Evolutionary conservation across 2,888 invertebrate species (phyloP).

Genomic region (Rhyacophila evoluta): DNA sequence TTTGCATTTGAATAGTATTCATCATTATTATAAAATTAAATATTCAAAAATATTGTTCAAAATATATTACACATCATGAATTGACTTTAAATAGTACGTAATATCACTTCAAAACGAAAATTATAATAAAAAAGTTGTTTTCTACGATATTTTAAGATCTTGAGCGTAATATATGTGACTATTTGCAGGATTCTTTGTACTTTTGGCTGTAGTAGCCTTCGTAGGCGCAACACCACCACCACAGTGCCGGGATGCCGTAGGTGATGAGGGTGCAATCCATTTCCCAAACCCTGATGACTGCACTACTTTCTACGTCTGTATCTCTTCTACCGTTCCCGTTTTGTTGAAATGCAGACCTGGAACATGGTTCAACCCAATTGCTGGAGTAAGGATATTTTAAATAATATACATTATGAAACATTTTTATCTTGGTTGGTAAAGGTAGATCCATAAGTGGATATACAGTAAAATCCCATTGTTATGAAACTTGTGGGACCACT

Average conservation of each 20-base stretch:
- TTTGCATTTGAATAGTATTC: too few species aligned
- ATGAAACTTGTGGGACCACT: too few species aligned
- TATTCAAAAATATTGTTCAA: too few species aligned
- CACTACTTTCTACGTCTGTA: slow-evolving; percentile 66
- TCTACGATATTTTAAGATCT: too few species aligned
- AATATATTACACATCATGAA: too few species aligned
- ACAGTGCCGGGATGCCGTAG: slow-evolving; percentile 55
- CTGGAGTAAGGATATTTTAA: slow-evolving; percentile 60
- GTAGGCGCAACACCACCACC: background rate
- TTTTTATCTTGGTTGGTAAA: background rate
- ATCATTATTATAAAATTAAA: too few species aligned
- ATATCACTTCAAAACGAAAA: too few species aligned
- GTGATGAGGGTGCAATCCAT: slow-evolving; percentile 67
- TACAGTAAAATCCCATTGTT: too few species aligned
- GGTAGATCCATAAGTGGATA: too few species aligned
- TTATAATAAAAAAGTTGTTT: too few species aligned
- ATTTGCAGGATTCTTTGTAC: background rate
- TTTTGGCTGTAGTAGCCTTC: slow-evolving; percentile 16
- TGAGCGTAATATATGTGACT: background rate
- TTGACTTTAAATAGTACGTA: too few species aligned
- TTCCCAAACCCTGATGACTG: slow-evolving; percentile 64
- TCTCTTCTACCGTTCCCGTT: slow-evolving; percentile 64
- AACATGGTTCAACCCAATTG: slow-evolving; percentile 66
- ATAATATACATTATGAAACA: background rate
- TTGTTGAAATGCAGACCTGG: slow-evolving; percentile 64